These are phyloP conservation scores for Synanthedon myopaeformis DNA, from an alignment of 2,888 invertebrate species.

Conservation along the genomic window DNA sequence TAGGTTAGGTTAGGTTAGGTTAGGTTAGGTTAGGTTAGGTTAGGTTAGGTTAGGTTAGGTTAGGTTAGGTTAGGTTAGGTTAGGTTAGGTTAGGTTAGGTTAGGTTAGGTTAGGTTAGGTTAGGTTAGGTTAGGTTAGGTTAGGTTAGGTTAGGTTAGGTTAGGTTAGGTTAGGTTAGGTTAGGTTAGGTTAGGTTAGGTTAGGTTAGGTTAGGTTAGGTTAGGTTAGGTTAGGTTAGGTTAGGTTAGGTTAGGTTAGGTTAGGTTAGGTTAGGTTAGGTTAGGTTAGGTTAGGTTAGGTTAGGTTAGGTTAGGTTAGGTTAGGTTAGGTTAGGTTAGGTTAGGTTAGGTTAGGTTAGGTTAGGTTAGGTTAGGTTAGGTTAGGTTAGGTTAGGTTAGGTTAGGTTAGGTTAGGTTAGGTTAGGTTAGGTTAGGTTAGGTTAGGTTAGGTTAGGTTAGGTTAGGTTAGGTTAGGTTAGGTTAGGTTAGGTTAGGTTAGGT, in stretches of 20 bases:
- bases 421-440: slow-evolving; percentile 1
- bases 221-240: slow-evolving; percentile 1
- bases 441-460: slow-evolving; percentile 1
- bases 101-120: slow-evolving; percentile 1
- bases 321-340: slow-evolving; percentile 1
- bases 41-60: slow-evolving; percentile 1
- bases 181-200: slow-evolving; percentile 1
- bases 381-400: slow-evolving; percentile 1
- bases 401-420: slow-evolving; percentile 1
- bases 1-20: slow-evolving; percentile 1
- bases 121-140: slow-evolving; percentile 1
- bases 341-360: slow-evolving; percentile 1
- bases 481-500: slow-evolving; percentile 1
- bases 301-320: slow-evolving; percentile 1
- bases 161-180: slow-evolving; percentile 1
- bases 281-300: slow-evolving; percentile 1
- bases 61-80: slow-evolving; percentile 1
- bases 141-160: slow-evolving; percentile 1
- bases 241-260: slow-evolving; percentile 1
- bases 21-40: slow-evolving; percentile 1
- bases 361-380: slow-evolving; percentile 1
- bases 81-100: slow-evolving; percentile 1
- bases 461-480: slow-evolving; percentile 1
- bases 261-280: slow-evolving; percentile 1
- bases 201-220: slow-evolving; percentile 1